These are phyloP conservation scores for Cheilosia urbana DNA, from an alignment of 2,888 invertebrate species.

Conservation along the genomic window DNA sequence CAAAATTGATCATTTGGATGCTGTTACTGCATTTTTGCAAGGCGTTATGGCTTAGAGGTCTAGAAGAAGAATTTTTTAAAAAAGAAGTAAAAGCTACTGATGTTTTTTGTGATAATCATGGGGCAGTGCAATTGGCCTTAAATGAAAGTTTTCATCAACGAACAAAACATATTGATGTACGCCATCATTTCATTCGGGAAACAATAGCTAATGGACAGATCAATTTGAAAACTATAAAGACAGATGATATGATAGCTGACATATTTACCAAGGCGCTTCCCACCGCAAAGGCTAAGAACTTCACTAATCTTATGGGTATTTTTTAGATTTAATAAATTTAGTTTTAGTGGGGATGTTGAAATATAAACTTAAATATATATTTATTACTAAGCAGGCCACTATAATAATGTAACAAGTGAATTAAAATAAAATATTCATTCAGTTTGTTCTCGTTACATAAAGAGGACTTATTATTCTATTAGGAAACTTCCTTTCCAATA, in stretches of 20 bases:
- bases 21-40: too few species aligned
- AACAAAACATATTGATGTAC: neutral
- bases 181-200: neutral
- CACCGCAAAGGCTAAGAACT: neutral
- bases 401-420: too few species aligned
- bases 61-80: conserved; percentile 16
- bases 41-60: conserved; percentile 17
- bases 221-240: neutral
- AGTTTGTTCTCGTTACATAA: too few species aligned
- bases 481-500: too few species aligned
- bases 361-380: too few species aligned
- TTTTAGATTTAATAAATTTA: neutral
- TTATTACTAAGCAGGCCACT: too few species aligned
- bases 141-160: neutral
- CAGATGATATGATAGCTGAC: neutral
- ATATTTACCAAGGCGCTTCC: neutral
- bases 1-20: too few species aligned
- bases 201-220: neutral
- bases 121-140: neutral
- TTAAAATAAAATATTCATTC: too few species aligned
- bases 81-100: neutral
- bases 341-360: neutral
- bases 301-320: neutral
- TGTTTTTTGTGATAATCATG: neutral
- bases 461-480: too few species aligned